A percentile compares a stretch with the other conserved stretches of the same genome.
Conservation (phyloP, 2,113 vertebrate species). For the Platichthys flesus region DNA sequence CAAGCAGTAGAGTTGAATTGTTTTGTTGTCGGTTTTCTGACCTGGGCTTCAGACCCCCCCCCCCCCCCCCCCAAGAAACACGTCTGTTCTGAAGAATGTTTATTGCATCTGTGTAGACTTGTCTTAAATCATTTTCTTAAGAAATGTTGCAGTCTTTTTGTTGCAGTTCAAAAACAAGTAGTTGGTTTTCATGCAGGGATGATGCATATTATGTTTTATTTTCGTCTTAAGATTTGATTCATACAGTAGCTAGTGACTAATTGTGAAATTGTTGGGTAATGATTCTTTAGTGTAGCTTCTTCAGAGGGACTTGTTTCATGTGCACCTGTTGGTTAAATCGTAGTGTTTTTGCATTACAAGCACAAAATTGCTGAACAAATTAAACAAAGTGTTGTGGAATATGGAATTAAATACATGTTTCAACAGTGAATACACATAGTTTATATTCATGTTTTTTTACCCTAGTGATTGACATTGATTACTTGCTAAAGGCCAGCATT, state of each 20-base stretch:
- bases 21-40: constrained; percentile 39
- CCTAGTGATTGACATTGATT: constrained; percentile 37
- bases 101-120: background rate
- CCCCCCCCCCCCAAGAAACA: background rate
- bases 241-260: background rate
- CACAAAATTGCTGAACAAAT: constrained; percentile 18
- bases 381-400: background rate
- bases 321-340: constrained; percentile 15
- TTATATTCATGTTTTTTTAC: constrained; percentile 27
- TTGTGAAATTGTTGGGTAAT: background rate
- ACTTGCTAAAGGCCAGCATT: constrained; percentile 19
- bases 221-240: constrained; percentile 2
- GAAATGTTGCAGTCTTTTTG: background rate
- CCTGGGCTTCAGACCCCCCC: constrained; percentile 34
- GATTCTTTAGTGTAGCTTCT: constrained; percentile 3
- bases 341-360: constrained; percentile 1
- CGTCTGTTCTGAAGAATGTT: background rate
- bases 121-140: background rate
- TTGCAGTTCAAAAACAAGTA: constrained; percentile 18
- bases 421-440: constrained; percentile 12
- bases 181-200: background rate
- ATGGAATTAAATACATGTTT: constrained; percentile 30
- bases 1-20: background rate
- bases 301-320: constrained; percentile 22
- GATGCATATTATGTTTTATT: background rate